Base-by-base conservation (phyloP, 2,113 vertebrate species). In the human (Homo sapiens) region DNA sequence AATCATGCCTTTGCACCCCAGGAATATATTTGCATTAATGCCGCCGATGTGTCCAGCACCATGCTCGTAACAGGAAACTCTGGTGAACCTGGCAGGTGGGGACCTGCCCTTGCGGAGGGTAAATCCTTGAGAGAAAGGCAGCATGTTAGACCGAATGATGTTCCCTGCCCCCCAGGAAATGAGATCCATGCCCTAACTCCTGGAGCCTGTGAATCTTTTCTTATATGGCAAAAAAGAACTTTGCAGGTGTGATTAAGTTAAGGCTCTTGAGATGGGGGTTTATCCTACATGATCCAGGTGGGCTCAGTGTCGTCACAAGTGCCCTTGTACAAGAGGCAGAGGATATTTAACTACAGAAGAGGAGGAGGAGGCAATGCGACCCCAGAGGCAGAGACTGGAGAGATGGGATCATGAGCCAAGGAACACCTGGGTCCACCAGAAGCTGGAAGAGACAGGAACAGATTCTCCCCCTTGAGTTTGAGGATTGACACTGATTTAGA, bases 391-490 rank as follows among this genome's bases (percentile, higher is more conserved):
- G 35, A 30, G 30, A 12, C 9, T 1, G 4, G 6, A 68, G 43
- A 0, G 25, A 35, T 12, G 82, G 2, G 13, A 3, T n/a, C 8
- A 0, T 5, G 9, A 45, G 18, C 57, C 16, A 4, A 9, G 52
- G 45, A 50, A 8, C 1, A 3, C 22, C 5, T 25, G 70, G 35
- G 72, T 17, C 72, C 22, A 23, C 25, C 48, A 9, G 48, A 27
- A 2, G 48, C 30, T 30, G 20, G 50, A 38, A 5, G 25, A 30
- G 16, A 6, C 30, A 12, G 35, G 48, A 70, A 25, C 12, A 78
- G 35, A n/a, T 12, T 8, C 83, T 12, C 11, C 3, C 20, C 35
- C 1, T 14, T 12, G 57, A 52, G 40, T 23, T 20, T 48, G 17
- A 38, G 43, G 11, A 6, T 3, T 0, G 17, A 8, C 23, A 7